Conservation (phyloP, 2,797 vertebrate species). For the Chanos chanos region DNA sequence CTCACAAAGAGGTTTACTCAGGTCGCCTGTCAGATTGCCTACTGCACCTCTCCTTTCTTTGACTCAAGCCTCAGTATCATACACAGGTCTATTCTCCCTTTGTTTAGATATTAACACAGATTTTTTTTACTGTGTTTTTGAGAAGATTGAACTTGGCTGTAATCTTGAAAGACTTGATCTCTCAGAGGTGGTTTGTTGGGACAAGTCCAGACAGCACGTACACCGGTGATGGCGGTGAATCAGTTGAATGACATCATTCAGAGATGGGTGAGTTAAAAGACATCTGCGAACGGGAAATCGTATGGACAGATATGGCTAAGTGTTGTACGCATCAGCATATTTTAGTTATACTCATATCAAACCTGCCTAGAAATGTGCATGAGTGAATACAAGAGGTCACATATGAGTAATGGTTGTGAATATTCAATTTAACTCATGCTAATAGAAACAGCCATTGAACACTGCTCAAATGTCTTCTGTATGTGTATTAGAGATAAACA, state of each 20-base stretch:
- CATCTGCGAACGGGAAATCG: conserved; percentile 7
- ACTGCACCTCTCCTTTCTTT: conserved; percentile 28
- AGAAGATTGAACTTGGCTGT: background rate
- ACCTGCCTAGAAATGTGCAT: too few relatives aligned
- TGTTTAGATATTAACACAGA: conserved; percentile 15
- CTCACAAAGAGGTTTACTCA: conserved; percentile 71
- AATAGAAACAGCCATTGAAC: too few relatives aligned
- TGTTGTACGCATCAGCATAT: too few relatives aligned
- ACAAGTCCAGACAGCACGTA: conserved; percentile 14
- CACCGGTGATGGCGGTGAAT: conserved; percentile 72
- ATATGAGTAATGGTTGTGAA: too few relatives aligned
- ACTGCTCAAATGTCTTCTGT: too few relatives aligned
- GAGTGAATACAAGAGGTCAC: too few relatives aligned
- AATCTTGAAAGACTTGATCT: conserved; percentile 30
- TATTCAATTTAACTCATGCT: too few relatives aligned
- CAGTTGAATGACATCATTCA: conserved; percentile 80
- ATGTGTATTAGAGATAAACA: too few relatives aligned
- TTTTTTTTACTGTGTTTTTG: conserved; percentile 30
- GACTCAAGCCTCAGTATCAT: conserved; percentile 28
- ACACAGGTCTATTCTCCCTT: conserved; percentile 22
- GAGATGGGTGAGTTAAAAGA: conserved; percentile 94
- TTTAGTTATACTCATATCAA: too few relatives aligned
- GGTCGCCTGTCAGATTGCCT: conserved; percentile 39
- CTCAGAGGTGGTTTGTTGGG: conserved; percentile 10
- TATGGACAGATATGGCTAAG: too few relatives aligned